These are phyloP conservation scores for Peromyscus polionotus DNA, from an alignment of 2,113 vertebrate species.

Conservation along the genomic window DNA sequence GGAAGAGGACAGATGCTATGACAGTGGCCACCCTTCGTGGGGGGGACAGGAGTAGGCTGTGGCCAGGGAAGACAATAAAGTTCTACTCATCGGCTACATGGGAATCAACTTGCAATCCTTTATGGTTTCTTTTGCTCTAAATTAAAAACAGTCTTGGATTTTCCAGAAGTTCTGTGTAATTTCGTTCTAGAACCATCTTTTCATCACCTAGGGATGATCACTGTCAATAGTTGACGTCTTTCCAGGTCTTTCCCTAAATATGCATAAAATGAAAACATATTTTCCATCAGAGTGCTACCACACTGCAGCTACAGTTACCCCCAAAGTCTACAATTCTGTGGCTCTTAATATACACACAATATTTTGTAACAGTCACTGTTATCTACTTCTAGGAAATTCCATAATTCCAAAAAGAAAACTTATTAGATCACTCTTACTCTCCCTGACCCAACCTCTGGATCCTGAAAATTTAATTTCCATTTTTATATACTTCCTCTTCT, in stretches of 20 bases:
- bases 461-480: no score
- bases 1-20: not conserved
- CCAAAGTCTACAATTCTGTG: fast-evolving
- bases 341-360: not conserved
- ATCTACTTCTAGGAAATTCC: not conserved
- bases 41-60: not conserved
- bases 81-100: not conserved
- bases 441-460: no score
- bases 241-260: not conserved
- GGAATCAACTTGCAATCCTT: slow-evolving; percentile 1
- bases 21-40: not conserved
- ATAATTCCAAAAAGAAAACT: not conserved
- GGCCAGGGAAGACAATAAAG: fast-evolving
- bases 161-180: not conserved
- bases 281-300: not conserved
- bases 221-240: not conserved
- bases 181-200: not conserved
- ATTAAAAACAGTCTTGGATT: slow-evolving; percentile 4
- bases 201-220: not conserved
- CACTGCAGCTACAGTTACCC: not conserved
- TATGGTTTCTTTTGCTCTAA: not conserved
- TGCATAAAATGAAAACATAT: not conserved
- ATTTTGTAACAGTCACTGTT: not conserved
- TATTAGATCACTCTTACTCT: not conserved
- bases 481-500: not conserved